Base-by-base conservation (phyloP, 2,797 vertebrate species). In the Anableps anableps region DNA sequence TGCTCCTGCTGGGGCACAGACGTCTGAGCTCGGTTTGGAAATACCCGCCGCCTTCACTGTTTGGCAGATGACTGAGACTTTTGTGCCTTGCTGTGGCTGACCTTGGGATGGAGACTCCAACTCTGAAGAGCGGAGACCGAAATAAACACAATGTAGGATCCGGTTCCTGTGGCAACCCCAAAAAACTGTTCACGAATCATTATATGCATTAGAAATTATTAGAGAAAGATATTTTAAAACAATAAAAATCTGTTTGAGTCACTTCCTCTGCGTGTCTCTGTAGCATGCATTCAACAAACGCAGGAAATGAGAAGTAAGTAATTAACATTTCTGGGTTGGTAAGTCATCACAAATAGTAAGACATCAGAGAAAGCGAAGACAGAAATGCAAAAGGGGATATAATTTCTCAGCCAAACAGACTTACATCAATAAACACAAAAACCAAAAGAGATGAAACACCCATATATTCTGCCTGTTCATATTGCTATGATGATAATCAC, bases 11-110 rank as follows among this genome's bases (percentile, higher is more conserved):
- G 83, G 88, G 87, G 93, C 87, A 87, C 0, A 34, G 79, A 74
- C 88, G 85, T 93, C 96, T 92, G 86, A 88, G 95, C 89, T 95
- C 90, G 76, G 95, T 96, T 89, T 96, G 93, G 91, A 97, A 97
- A 88, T 95, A 96, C 89, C 75, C 80, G 45, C 93, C 91, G 62
- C 96, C 95, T 91, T 89, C 94, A 83, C 96, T 96, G 85, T 96
- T 95, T 75, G 70, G 85, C 81, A 19, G 95, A 96, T 7, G 96
- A 97, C 88, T 96, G 93, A 43, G 90, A 88, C 86, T 80, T 94
- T 88, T 93, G 96, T 90, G 91, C 95, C 88, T 87, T 94, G 77
- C 77, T 79, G 82, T 91, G 95, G 78, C 96, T 95, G 80, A 85
- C 95, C 90, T 94, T 96, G 76, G 64, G 91, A 96, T 80, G 96